These are phyloP conservation scores for Hexactinellida sp. DNA, from an alignment of 37 sponge, comb jelly and placozoan species.

Conservation along the genomic window DNA sequence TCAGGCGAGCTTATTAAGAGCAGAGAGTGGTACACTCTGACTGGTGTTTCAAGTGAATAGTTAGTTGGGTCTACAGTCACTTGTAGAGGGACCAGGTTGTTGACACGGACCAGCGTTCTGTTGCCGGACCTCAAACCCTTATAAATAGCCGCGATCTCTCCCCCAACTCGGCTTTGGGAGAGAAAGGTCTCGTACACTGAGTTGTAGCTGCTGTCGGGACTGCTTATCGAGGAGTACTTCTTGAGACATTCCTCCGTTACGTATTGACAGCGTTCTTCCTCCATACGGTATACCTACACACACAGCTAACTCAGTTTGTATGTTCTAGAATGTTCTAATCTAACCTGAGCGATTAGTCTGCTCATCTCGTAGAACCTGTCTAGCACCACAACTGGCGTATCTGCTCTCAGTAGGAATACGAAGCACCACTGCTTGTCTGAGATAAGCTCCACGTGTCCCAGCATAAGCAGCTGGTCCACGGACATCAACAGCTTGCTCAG, in stretches of 20 bases:
- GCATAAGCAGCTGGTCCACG: not conserved
- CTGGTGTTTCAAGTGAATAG: not conserved
- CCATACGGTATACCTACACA: not conserved
- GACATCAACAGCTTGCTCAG: not conserved
- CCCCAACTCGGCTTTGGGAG: not conserved
- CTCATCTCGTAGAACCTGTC: conserved; percentile 6
- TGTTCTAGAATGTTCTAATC: not conserved
- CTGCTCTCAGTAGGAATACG: not conserved
- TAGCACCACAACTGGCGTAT: not conserved
- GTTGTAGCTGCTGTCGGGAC: not conserved
- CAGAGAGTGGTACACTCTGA: not conserved
- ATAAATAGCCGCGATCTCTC: not conserved
- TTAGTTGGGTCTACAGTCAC: not conserved
- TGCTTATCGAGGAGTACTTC: not conserved
- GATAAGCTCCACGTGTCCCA: not conserved
- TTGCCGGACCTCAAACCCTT: not conserved
- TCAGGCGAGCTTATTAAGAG: not conserved
- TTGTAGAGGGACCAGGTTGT: not conserved
- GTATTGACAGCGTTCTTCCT: not conserved
- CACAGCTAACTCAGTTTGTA: not conserved
- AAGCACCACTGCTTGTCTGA: not conserved
- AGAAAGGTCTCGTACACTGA: not conserved
- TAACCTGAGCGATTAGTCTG: not conserved
- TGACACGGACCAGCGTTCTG: not conserved
- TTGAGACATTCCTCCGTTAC: not conserved